phyloP scores from a whole-genome alignment of 2,888 invertebrate species.

The Busseola fusca region DNA sequence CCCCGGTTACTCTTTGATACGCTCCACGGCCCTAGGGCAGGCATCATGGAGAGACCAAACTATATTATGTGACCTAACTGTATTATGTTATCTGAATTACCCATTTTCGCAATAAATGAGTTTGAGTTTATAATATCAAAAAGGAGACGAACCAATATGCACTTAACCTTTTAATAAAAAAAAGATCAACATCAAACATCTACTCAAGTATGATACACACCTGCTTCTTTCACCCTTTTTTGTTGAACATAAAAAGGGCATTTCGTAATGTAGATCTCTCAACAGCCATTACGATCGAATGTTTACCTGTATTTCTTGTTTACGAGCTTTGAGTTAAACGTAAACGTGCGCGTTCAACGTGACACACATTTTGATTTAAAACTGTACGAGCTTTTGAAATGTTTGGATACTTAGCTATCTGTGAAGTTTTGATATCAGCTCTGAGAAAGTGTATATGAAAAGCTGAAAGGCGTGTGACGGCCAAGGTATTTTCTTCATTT shows the following conservation, averaged over 20 bases:
- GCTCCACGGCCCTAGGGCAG: no score
- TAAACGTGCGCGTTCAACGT: slow-evolving; percentile 55
- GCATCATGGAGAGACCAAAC: no score
- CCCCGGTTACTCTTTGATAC: no score
- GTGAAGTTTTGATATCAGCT: slow-evolving; percentile 21
- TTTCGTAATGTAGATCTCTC: slow-evolving; percentile 64
- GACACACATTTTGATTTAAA: slow-evolving; percentile 69
- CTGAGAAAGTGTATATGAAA: neutral
- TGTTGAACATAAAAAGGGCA: slow-evolving; percentile 52
- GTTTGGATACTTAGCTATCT: slow-evolving; percentile 23
- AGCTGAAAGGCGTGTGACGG: neutral
- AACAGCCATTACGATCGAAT: slow-evolving; percentile 51
- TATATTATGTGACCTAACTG: no score
- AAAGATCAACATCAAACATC: slow-evolving; percentile 36
- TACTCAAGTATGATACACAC: slow-evolving; percentile 41
- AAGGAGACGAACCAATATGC: slow-evolving; percentile 8
- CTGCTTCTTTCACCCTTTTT: slow-evolving; percentile 43
- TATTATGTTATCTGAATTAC: no score
- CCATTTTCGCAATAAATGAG: no score
- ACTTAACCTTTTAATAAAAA: slow-evolving; percentile 40
- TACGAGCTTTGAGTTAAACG: slow-evolving; percentile 59
- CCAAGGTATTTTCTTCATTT: neutral
- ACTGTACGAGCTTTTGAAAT: slow-evolving; percentile 45
- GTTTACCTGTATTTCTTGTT: slow-evolving; percentile 66
- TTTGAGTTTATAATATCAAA: no score